phyloP scores from a whole-genome alignment of 1,140 invertebrate genomes.

The Sweltsa coloradensis region DNA sequence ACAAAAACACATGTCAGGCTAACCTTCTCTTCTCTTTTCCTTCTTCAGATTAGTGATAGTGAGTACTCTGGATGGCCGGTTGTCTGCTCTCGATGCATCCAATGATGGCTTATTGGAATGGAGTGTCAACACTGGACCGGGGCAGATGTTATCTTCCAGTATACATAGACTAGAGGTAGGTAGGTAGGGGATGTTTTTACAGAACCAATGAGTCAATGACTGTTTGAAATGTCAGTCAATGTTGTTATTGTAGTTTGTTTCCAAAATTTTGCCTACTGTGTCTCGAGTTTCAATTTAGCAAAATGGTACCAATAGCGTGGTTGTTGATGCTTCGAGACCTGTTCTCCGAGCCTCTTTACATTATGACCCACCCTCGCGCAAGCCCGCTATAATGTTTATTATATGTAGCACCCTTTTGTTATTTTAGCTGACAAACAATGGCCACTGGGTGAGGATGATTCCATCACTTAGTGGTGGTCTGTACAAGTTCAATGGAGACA shows the following conservation, averaged over 20 bases:
- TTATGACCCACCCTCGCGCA: no score
- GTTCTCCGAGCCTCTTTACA: no score
- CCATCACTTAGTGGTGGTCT: slow-evolving; percentile 81
- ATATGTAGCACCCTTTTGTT: slow-evolving; percentile 10
- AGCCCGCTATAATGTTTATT: no score
- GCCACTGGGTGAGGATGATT: slow-evolving; percentile 74
- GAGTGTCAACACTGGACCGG: slow-evolving; percentile 57
- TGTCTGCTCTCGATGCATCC: slow-evolving; percentile 60
- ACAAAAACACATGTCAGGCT: no score
- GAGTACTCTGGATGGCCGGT: slow-evolving; percentile 74
- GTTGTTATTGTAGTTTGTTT: no score
- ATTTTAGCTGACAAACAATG: slow-evolving; percentile 67
- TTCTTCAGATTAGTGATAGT: slow-evolving; percentile 60
- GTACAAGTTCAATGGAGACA: slow-evolving; percentile 83
- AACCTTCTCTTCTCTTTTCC: slow-evolving; percentile 8
- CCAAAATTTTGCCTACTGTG: no score
- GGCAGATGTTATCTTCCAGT: slow-evolving; percentile 67
- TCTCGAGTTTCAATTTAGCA: no score
- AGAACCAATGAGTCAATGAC: no score
- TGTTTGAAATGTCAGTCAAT: no score
- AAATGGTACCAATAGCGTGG: no score
- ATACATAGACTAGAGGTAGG: slow-evolving; percentile 69
- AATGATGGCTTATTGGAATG: slow-evolving; percentile 57
- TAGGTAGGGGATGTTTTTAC: no score
- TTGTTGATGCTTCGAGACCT: no score